Conservation (phyloP, 2,888 invertebrate genomes). For the Tryphoninae sp. region DNA sequence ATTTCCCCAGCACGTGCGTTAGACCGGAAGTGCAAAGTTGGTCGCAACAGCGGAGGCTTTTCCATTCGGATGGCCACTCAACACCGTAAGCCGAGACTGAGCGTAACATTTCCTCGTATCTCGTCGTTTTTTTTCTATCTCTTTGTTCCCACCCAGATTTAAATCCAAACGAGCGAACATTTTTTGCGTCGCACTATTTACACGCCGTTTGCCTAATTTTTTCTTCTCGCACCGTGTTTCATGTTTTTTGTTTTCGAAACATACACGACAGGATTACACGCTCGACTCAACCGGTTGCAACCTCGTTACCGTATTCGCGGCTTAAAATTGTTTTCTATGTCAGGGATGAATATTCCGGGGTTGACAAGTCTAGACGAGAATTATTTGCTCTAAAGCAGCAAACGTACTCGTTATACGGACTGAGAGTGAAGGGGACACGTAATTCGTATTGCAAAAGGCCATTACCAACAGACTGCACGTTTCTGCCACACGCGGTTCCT, state of each 20-base stretch:
- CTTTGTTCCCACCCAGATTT: too few relatives aligned
- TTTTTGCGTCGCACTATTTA: too few relatives aligned
- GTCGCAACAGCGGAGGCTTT: background rate
- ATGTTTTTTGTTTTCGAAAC: too few relatives aligned
- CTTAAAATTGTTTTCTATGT: background rate
- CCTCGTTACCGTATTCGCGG: too few relatives aligned
- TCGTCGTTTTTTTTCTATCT: background rate
- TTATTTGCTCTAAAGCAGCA: background rate
- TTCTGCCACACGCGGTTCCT: slow-evolving; percentile 10
- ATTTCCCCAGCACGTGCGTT: background rate
- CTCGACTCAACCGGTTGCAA: too few relatives aligned
- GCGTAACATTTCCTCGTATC: background rate
- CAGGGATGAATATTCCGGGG: slow-evolving; percentile 4
- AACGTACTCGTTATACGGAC: background rate
- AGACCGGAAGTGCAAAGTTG: slow-evolving; percentile 19
- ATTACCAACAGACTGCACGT: slow-evolving; percentile 52
- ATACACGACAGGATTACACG: too few relatives aligned
- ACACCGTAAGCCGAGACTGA: background rate
- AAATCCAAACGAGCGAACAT: too few relatives aligned
- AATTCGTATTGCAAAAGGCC: slow-evolving; percentile 40
- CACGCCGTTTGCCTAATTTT: background rate
- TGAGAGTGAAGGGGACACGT: background rate
- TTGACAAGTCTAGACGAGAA: too few relatives aligned
- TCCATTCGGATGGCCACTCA: background rate
- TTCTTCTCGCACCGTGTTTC: background rate